Percentiles rank a stretch among this genome's conserved stretches.
Evolutionary conservation across 2,888 invertebrate species (phyloP).

Genomic region (Lingula anatina): DNA sequence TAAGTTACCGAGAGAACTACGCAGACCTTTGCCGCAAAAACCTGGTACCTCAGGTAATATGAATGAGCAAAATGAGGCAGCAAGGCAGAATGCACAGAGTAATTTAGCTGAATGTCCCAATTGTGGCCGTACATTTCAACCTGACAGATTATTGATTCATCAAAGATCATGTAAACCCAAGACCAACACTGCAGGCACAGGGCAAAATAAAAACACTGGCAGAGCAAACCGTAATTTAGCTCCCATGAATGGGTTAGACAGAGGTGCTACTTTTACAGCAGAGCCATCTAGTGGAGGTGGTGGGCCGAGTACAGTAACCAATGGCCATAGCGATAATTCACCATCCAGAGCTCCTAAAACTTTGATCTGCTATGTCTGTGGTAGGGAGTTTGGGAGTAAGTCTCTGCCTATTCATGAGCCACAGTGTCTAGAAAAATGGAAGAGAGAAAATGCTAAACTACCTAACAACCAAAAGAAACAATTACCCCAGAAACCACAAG

Average conservation of each 20-base stretch:
- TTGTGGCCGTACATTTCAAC: slow-evolving; percentile 65
- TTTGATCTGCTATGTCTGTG: slow-evolving; percentile 60
- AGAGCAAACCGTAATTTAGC: too few relatives aligned
- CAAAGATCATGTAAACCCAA: slow-evolving; percentile 47
- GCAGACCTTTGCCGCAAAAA: slow-evolving; percentile 59
- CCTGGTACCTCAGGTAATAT: slow-evolving; percentile 53
- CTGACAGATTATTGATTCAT: slow-evolving; percentile 63
- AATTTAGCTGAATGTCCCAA: slow-evolving; percentile 62
- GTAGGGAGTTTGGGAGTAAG: slow-evolving; percentile 59
- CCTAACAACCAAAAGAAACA: slow-evolving; percentile 55
- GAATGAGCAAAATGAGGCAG: slow-evolving; percentile 54
- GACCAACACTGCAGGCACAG: too few relatives aligned
- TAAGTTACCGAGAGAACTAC: slow-evolving; percentile 56
- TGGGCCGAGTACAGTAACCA: too few relatives aligned
- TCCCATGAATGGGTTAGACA: too few relatives aligned
- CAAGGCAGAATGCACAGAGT: slow-evolving; percentile 59
- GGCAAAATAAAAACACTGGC: too few relatives aligned
- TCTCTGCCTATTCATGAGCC: slow-evolving; percentile 63
- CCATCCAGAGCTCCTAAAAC: slow-evolving; percentile 29
- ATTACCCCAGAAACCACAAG: slow-evolving; percentile 59
- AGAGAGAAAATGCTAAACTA: slow-evolving; percentile 57
- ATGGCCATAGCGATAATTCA: too few relatives aligned
- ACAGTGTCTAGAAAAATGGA: slow-evolving; percentile 61
- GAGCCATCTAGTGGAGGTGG: too few relatives aligned
- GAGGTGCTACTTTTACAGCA: too few relatives aligned